Conservation (phyloP, 2,888 invertebrate species). For the Artemia sinica region DNA sequence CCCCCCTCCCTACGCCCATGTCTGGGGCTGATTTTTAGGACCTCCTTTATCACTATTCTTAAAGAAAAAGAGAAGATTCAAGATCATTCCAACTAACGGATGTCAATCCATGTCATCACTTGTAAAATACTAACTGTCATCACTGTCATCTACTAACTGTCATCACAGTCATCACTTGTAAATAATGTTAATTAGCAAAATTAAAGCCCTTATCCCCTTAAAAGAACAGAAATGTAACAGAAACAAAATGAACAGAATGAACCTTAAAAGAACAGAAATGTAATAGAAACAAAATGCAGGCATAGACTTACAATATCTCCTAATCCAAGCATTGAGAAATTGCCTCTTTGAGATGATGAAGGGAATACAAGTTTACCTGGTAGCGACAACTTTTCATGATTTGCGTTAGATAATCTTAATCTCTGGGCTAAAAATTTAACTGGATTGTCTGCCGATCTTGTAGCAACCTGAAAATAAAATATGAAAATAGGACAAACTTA, state of each 20-base stretch:
- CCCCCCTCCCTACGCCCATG: too few relatives aligned
- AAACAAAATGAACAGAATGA: too few relatives aligned
- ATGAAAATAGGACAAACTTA: too few relatives aligned
- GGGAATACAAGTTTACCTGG: constrained; percentile 95
- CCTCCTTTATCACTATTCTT: too few relatives aligned
- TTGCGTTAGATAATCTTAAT: constrained; percentile 72
- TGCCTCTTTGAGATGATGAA: constrained; percentile 84
- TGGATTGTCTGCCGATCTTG: constrained; percentile 72
- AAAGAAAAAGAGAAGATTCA: too few relatives aligned
- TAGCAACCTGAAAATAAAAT: constrained; percentile 42
- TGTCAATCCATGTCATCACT: too few relatives aligned
- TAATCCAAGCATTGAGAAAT: constrained; percentile 83
- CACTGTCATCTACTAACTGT: too few relatives aligned
- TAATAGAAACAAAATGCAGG: not conserved
- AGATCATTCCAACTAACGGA: too few relatives aligned
- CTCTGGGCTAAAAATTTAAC: constrained; percentile 83
- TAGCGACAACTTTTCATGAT: constrained; percentile 77
- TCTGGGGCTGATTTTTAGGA: too few relatives aligned
- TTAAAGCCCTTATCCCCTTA: not conserved
- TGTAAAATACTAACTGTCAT: not conserved
- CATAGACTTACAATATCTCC: constrained; percentile 40
- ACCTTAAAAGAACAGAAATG: constrained; percentile 12
- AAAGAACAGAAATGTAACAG: constrained; percentile 7
- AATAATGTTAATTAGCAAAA: not conserved
- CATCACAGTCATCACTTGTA: too few relatives aligned